These are phyloP conservation scores for Plestiodon gilberti DNA, from an alignment of 2,113 vertebrate genomes.

Conservation along the genomic window DNA sequence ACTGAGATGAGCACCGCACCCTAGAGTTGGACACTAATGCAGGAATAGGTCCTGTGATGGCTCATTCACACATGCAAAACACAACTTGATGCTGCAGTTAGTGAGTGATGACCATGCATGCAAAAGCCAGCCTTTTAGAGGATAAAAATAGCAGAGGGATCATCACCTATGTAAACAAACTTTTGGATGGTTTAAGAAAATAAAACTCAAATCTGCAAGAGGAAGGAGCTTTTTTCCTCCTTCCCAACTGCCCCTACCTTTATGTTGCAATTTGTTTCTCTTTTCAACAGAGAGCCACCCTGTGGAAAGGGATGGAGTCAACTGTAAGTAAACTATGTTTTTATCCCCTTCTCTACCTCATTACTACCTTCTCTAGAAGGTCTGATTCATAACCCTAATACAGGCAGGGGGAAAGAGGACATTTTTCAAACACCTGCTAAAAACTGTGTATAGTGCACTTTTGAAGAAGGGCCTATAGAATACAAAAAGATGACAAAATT, in stretches of 20 bases:
- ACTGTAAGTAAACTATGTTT: neutral
- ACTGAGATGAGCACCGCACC: too few species aligned
- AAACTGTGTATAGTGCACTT: neutral
- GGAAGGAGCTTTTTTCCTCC: neutral
- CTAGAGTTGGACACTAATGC: too few species aligned
- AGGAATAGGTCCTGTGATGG: neutral
- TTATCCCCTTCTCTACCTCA: neutral
- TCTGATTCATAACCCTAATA: neutral
- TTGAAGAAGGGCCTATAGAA: slow-evolving; percentile 3
- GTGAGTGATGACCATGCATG: neutral
- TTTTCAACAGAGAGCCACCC: neutral
- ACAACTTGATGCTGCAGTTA: neutral
- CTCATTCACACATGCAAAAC: neutral
- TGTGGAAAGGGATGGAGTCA: neutral
- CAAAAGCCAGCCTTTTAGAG: neutral
- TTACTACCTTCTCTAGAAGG: too few species aligned
- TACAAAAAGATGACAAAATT: neutral
- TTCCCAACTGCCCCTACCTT: neutral
- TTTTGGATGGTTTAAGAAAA: neutral
- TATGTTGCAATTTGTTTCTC: neutral
- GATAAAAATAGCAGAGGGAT: too few species aligned
- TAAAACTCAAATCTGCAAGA: neutral
- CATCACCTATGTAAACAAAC: neutral
- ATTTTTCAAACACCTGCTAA: slow-evolving; percentile 1
- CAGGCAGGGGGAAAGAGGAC: slow-evolving; percentile 1